Base-by-base conservation (phyloP, 1,140 invertebrate genomes). In the Hydropsyche tenuis region DNA sequence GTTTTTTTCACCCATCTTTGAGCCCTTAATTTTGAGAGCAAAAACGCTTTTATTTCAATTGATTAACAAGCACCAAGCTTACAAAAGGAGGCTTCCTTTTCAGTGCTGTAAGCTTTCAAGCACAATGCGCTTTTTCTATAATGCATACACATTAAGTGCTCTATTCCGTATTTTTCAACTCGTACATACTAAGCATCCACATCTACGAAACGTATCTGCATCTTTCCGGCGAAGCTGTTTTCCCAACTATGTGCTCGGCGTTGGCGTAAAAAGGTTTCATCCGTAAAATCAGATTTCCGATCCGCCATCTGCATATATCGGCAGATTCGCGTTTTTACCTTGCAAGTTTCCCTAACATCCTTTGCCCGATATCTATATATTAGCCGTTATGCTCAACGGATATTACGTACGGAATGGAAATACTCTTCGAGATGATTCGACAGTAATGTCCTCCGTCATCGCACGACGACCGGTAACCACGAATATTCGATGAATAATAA, bases 401-500 rank as follows among this genome's bases (percentile, higher is more conserved):
- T 53, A 18, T 53, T 53, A 18, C 48, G 16, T 18, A 20, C 6
- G n/a, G 16, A 18, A 20, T 20, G 48, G 48, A 53, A 53, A 53
- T 53, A 48, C 16, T 48, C 46, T 3, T 20, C 7, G 16, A 18
- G 16, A 18, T 20, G 48, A 18, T 48, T n/a, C 46, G 46, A 18
- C 20, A 53, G 16, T 18, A 53, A 53, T 53, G 48, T 53, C 48
- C 48, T 53, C 1, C 16, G 16, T 53, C 48, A 53, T 18, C 16
- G n/a, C 48, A 16, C 48, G 48, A 53, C 48, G 48, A 53, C 48
- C 20, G 16, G 16, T 9, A 37, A 37, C 30, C 30, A 37, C 30
- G 48, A 20, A 60, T 60, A 60, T 60, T 23, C 56, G 4, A 60
- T 60, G 56, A 60, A 60, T 60, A 60, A 60, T 60, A 60, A 60